phyloP scores from a whole-genome alignment of 2,113 vertebrate species.

The Semnornis frantzii region DNA sequence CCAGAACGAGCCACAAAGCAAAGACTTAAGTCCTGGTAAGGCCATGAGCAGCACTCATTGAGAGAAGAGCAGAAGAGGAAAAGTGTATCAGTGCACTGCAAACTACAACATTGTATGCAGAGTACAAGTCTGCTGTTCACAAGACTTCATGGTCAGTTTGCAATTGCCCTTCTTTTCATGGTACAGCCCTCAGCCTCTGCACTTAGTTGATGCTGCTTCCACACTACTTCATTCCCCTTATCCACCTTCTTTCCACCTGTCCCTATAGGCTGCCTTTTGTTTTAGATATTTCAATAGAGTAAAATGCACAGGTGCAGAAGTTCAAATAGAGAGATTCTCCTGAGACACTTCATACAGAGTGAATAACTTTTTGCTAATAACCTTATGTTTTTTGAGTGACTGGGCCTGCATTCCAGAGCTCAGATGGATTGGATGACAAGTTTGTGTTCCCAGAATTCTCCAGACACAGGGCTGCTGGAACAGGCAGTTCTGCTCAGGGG shows the following conservation, averaged over 20 bases:
- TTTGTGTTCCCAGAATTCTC: neutral
- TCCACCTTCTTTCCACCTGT: neutral
- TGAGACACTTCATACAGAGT: neutral
- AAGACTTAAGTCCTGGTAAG: neutral
- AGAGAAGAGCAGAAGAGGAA: neutral
- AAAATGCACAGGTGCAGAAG: neutral
- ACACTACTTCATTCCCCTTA: neutral
- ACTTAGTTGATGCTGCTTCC: neutral
- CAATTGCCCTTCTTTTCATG: neutral
- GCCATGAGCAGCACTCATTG: neutral
- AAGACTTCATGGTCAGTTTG: neutral
- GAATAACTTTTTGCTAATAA: neutral
- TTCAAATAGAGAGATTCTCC: neutral
- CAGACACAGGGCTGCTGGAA: neutral
- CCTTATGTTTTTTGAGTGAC: neutral
- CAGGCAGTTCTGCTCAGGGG: neutral
- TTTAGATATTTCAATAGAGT: neutral
- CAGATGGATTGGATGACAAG: neutral
- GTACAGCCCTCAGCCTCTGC: neutral
- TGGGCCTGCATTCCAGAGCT: neutral
- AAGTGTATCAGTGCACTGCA: neutral
- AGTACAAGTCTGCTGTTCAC: neutral
- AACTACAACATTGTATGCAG: neutral
- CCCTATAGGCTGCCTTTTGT: neutral
- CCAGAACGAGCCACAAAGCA: neutral